phyloP scores from a whole-genome alignment of 64 coral and sea anemone species.

The Actinia equina region DNA sequence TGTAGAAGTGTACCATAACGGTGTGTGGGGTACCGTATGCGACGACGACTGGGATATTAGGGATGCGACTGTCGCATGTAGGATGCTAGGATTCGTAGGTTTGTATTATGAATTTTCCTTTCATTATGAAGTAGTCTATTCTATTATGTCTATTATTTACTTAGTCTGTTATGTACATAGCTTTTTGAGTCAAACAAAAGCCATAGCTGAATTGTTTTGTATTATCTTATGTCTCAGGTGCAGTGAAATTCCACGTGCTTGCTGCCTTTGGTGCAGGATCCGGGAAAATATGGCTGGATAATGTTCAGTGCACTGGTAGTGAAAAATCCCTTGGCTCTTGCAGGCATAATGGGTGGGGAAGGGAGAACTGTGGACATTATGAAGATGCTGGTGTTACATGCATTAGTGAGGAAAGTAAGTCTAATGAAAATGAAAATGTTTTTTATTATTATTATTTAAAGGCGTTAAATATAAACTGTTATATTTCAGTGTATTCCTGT shows the following conservation, averaged over 20 bases:
- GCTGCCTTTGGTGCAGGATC: background rate
- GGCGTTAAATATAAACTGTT: background rate
- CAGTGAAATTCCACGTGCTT: background rate
- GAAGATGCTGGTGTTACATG: conserved; percentile 35
- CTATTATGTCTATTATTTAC: no score
- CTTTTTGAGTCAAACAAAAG: background rate
- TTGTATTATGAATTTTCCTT: background rate
- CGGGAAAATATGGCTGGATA: background rate
- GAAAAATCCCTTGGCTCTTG: conserved; percentile 14
- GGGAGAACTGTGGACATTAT: background rate
- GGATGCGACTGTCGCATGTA: conserved; percentile 17
- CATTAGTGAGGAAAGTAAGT: background rate
- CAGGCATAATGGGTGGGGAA: background rate
- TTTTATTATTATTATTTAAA: background rate
- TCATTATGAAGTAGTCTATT: no score
- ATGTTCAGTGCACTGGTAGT: conserved; percentile 10
- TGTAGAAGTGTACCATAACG: conserved; percentile 24
- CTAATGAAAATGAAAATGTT: background rate
- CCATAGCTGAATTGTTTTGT: background rate
- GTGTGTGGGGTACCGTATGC: conserved; percentile 34
- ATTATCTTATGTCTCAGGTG: background rate
- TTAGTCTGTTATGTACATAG: no score
- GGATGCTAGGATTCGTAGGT: conserved; percentile 31
- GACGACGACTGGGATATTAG: background rate
- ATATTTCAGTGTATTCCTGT: background rate